These are phyloP conservation scores for Spea bombifrons DNA, from an alignment of 2,113 vertebrate genomes.

Conservation along the genomic window DNA sequence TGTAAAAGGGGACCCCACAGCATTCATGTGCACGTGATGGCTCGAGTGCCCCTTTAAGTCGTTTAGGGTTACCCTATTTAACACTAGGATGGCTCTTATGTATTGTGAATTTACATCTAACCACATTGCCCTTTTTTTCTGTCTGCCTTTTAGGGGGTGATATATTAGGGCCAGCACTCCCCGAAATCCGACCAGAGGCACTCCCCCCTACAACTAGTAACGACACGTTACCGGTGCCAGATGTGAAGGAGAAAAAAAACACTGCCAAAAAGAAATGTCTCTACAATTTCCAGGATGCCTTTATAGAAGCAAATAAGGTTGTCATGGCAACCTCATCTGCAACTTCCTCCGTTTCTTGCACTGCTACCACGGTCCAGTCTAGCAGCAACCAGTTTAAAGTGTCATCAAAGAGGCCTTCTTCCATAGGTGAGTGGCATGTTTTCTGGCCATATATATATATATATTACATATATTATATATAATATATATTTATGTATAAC, in stretches of 20 bases:
- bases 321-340: slow-evolving; percentile 93
- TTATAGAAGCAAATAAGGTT: slow-evolving; percentile 90
- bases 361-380: slow-evolving; percentile 93
- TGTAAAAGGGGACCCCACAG: too few species aligned
- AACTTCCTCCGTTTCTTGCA: slow-evolving; percentile 90
- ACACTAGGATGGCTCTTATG: background rate
- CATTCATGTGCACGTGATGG: too few species aligned
- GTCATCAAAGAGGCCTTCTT: slow-evolving; percentile 85
- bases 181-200: slow-evolving; percentile 71
- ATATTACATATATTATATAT: too few species aligned
- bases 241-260: slow-evolving; percentile 87
- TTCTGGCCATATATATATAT: background rate
- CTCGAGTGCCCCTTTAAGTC: background rate
- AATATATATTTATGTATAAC: too few species aligned
- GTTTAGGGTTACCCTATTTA: background rate
- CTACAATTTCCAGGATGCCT: slow-evolving; percentile 97
- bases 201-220: slow-evolving; percentile 77
- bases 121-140: background rate
- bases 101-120: background rate
- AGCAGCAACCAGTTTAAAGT: slow-evolving; percentile 91
- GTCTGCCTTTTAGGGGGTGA: slow-evolving; percentile 66
- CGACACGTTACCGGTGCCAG: slow-evolving; percentile 65
- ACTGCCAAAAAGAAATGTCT: slow-evolving; percentile 93
- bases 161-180: slow-evolving; percentile 78
- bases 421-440: slow-evolving; percentile 71